Evolutionary conservation across 2,888 invertebrate genomes (phyloP), one percentile per base, ranked within the genome.

Genomic region (Oxyteleia sp.): DNA sequence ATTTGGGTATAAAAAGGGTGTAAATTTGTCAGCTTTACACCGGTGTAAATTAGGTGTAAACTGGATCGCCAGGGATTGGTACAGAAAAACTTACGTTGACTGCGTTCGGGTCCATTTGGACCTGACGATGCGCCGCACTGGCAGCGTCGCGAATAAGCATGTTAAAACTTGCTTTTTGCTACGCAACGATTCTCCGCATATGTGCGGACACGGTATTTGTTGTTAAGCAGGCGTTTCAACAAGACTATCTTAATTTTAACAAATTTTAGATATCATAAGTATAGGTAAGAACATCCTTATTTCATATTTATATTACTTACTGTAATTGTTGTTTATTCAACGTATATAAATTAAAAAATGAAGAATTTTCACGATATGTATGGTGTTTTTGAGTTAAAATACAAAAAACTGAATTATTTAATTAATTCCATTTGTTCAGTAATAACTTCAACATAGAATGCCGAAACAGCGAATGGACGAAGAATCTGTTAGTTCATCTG

Each of bases 391-490:
- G 8, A 38, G 8, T 38, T 38, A 38, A 38, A 38, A 38, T 38
- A 8, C 38, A 38, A 38, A 38, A 11, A 38, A 8, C 38, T 13
- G 4, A 38, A 38, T 38, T 38, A 38, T 38, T 4, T 38, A 38
- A 38, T 38, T 38, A 38, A 38, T 38, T 38, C 38, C 38, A 38
- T n/a, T 38, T 38, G 8, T 8, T 38, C 8, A 38, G 38, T 38
- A 38, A 32, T 38, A 38, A 4, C 38, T 38, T 23, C 5, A n/a
- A 10, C 5, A n/a, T 38, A 38, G 38, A 38, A 38, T 38, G 4
- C 38, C 38, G 8, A 38, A 8, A 38, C 11, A 4, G 38, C 38
- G 38, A 38, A 38, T 4, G 38, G 38, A 8, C 8, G 38, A 38
- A 38, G 38, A 38, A 4, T 8, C 38, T 38, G 38, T 4, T 38